These are phyloP conservation scores for Platalea minor DNA, from an alignment of 2,797 vertebrate species.

Conservation along the genomic window DNA sequence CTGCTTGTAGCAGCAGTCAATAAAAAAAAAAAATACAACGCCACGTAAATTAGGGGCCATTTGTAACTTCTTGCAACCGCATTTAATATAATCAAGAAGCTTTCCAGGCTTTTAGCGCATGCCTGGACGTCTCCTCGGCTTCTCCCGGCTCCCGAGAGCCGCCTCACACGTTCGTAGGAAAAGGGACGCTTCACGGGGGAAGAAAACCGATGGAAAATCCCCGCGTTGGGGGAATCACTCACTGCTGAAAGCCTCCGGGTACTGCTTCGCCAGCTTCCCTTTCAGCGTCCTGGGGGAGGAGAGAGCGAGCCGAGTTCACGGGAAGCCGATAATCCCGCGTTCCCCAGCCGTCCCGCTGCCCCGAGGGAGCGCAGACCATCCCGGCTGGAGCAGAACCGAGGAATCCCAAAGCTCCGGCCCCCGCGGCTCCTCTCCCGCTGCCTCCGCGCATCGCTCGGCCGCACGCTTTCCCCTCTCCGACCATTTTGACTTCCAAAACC, in stretches of 20 bases:
- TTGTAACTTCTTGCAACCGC: fast-evolving
- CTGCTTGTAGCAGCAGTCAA: fast-evolving
- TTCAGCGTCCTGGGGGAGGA: constrained; percentile 84
- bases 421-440: fast-evolving
- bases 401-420: neutral
- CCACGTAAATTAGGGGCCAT: fast-evolving
- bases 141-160: fast-evolving
- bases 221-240: constrained; percentile 61
- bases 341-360: fast-evolving
- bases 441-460: fast-evolving
- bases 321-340: neutral
- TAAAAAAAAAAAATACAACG: fast-evolving
- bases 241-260: constrained; percentile 96
- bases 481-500: fast-evolving
- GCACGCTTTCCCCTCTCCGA: fast-evolving
- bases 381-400: fast-evolving
- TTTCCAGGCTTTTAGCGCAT: fast-evolving
- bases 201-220: fast-evolving
- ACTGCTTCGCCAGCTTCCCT: constrained; percentile 93
- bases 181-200: fast-evolving
- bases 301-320: neutral
- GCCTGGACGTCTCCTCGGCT: fast-evolving
- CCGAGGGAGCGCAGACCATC: neutral
- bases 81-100: fast-evolving
- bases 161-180: fast-evolving